Base-by-base conservation (phyloP, 2,888 invertebrate genomes). In the Belgica antarctica region DNA sequence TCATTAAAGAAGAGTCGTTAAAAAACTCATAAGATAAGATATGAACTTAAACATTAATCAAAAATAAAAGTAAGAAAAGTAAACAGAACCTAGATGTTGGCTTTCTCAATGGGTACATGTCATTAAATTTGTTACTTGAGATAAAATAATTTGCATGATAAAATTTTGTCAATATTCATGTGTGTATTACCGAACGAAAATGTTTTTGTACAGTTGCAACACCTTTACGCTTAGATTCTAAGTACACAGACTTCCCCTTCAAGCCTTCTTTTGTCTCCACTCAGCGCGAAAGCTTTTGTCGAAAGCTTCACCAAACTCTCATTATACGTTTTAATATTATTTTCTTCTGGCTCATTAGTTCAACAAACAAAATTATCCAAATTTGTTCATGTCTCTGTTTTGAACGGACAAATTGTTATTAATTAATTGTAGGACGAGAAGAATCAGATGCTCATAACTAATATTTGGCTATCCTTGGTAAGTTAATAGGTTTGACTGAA, bases 401-500 rank as follows among this genome's bases (percentile, higher is more conserved):
- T 59, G 59, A 59, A 59, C 10, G 25, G 59, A 59, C 25, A 59
- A 19, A 10, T 52, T 59, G 15, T 59, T 59, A 19, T n/a, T 59
- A 59, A 59, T 59, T 59, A 59, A 59, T 83, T 83, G 86, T 89
- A 92, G 92, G 92, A 92, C 87, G 92, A 92, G 89, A 92, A 92
- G 89, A 92, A 92, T 86, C 92, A 92, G 88, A 89, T 92, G 86
- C 89, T 93, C 86, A 90, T 92, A 85, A 89, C 92, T 86, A 92
- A 92, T 88, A 90, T 92, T 85, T 93, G 92, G 92, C 90, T 92
- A 87, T 90, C 91, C 86, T 89, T 92, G 90, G 92, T 91, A 89
- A 92, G 91, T 91, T 77, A n/a, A 24, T 25, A 52, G 75, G 63
- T 5, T 28, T 31, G 22, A 24, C n/a, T 25, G 1, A 8, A 70